Evolutionary conservation across 2,888 invertebrate species (phyloP), one percentile per base, ranked within the genome.

Genomic region (Ennomos erosarius): DNA sequence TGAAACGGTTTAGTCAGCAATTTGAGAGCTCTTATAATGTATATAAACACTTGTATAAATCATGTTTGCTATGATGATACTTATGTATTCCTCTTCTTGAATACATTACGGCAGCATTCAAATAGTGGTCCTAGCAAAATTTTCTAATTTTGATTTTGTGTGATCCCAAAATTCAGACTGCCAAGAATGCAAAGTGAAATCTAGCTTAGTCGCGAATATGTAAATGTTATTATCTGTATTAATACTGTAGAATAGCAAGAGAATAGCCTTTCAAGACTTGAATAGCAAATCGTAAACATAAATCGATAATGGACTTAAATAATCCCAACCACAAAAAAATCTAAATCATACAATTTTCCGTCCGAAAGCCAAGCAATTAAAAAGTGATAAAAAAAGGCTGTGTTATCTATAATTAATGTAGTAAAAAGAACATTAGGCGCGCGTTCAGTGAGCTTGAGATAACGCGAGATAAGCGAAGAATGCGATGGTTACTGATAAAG

Each of bases 351-450:
- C 63, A 69, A 55, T 56, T 64, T 49, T 49, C 46, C 59, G 54
- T 51, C 36, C 60, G 60, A 71, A 67, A 70, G 59, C 33, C 62
- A 49, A 52, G 68, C 73, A 82, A 82, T 84, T 78, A 80, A 83
- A 81, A 78, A 73, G 74, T 77, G 79, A 85, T 85, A 76, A 77
- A 76, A 16, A 81, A 80, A 83, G 82, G 74, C 65, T 61, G 55
- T 63, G 65, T 68, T 85, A 84, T 84, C 84, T 82, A 71, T 81
- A 85, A 86, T 84, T 81, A 83, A 81, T 75, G 83, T 81, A 79
- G 81, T 87, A 76, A 78, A 82, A 82, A 80, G 76, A 75, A 80
- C 81, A 87, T 87, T 88, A 87, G 82, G 75, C 77, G 80, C 73
- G 79, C 78, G 79, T 79, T 81, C 78, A 74, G 76, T 73, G 73